Evolutionary conservation across 1,140 invertebrate species (phyloP).

Genomic region (Paramacrobiotus metropolitanus): DNA sequence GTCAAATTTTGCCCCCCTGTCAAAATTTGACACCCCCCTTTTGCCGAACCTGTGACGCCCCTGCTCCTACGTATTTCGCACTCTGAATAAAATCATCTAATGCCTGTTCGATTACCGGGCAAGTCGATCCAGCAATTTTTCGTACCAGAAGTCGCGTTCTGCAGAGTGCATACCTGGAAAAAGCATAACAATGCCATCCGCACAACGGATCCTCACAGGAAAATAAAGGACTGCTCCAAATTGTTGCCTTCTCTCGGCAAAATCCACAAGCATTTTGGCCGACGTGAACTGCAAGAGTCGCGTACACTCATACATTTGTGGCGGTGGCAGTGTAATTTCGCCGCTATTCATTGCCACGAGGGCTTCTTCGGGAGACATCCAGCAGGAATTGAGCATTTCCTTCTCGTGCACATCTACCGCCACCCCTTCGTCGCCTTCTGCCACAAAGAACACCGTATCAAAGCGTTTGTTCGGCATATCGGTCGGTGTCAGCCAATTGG

Average conservation of each 20-base stretch:
- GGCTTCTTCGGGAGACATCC: background rate
- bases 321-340: background rate
- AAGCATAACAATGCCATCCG: background rate
- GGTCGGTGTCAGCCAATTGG: constrained; percentile 54
- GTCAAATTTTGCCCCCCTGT: no score
- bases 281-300: background rate
- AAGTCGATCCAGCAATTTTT: no score
- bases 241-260: background rate
- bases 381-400: background rate
- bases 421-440: constrained; percentile 1
- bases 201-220: background rate
- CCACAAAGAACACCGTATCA: background rate
- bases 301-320: background rate
- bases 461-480: constrained; percentile 11
- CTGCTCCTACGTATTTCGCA: no score
- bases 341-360: background rate
- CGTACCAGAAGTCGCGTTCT: no score
- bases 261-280: background rate
- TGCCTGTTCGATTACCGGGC: no score
- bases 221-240: background rate
- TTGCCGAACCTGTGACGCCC: no score
- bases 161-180: background rate
- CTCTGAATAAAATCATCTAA: no score
- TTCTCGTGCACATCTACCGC: background rate
- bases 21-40: no score